Conservation (phyloP, 2,888 invertebrate species). For the Sarcophaga subvicina region DNA sequence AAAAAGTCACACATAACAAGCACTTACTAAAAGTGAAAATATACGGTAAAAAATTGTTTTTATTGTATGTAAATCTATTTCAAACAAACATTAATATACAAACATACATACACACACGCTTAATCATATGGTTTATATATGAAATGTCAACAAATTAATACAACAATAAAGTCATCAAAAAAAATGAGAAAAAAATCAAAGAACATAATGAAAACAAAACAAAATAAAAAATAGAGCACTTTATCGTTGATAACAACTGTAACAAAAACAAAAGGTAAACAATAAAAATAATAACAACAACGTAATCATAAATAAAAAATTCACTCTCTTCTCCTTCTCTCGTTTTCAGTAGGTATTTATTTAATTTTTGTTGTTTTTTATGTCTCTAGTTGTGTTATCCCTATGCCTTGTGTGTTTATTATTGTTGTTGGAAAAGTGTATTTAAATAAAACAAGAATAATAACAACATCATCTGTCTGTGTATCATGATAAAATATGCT, state of each 20-base stretch:
- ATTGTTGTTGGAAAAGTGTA: background rate
- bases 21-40: background rate
- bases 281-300: slow-evolving; percentile 2
- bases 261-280: slow-evolving; percentile 4
- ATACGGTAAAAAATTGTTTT: background rate
- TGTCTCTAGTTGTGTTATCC: background rate
- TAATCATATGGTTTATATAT: background rate
- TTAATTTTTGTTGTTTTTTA: background rate
- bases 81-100: background rate
- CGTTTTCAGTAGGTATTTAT: background rate
- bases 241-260: slow-evolving; percentile 33
- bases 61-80: background rate
- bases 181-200: slow-evolving; percentile 1
- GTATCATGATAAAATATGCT: background rate
- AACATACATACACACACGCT: background rate
- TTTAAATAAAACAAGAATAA: background rate
- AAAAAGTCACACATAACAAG: background rate
- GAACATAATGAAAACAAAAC: background rate
- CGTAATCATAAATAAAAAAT: slow-evolving; percentile 15
- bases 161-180: slow-evolving; percentile 25
- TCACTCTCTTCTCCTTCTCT: background rate
- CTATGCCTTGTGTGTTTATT: background rate
- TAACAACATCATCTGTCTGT: background rate
- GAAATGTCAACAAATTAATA: slow-evolving; percentile 24
- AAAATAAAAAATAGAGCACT: slow-evolving; percentile 18